Conservation (phyloP, 2,797 vertebrate species). For the Oreortyx pictus region DNA sequence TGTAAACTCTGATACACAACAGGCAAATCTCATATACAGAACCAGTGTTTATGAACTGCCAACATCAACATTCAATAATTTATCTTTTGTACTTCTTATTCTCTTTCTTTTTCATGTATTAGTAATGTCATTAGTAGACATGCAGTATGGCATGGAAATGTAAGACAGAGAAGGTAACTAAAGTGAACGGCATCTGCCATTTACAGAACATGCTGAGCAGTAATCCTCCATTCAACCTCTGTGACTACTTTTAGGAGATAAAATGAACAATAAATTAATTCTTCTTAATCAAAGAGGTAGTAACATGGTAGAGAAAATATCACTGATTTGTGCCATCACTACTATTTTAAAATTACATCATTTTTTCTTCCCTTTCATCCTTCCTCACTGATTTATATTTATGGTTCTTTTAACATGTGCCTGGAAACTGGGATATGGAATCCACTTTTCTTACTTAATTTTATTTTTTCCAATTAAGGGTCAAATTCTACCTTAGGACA, state of each 20-base stretch:
- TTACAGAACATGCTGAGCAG: not conserved
- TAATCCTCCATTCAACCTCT: not conserved
- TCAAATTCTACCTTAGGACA: not conserved
- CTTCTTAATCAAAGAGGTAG: not conserved
- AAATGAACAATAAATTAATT: conserved; percentile 18
- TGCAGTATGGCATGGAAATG: not conserved
- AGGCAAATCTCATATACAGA: not conserved
- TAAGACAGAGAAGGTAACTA: not conserved
- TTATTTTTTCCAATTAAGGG: not conserved
- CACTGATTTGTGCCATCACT: not conserved
- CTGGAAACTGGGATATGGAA: not conserved
- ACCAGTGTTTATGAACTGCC: not conserved
- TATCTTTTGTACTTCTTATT: not conserved
- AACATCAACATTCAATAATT: not conserved
- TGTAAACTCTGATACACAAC: not conserved
- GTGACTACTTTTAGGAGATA: not conserved
- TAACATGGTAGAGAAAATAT: not conserved
- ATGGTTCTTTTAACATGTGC: not conserved
- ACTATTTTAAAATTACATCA: not conserved
- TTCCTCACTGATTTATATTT: not conserved
- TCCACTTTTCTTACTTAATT: not conserved
- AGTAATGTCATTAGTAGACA: not conserved
- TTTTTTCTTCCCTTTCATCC: not conserved
- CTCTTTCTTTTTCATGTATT: not conserved
- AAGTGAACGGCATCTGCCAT: not conserved